Percentiles rank a stretch among this genome's conserved stretches.
Evolutionary conservation across 2,888 invertebrate species (phyloP).

Genomic region (Drosophila paracracens): DNA sequence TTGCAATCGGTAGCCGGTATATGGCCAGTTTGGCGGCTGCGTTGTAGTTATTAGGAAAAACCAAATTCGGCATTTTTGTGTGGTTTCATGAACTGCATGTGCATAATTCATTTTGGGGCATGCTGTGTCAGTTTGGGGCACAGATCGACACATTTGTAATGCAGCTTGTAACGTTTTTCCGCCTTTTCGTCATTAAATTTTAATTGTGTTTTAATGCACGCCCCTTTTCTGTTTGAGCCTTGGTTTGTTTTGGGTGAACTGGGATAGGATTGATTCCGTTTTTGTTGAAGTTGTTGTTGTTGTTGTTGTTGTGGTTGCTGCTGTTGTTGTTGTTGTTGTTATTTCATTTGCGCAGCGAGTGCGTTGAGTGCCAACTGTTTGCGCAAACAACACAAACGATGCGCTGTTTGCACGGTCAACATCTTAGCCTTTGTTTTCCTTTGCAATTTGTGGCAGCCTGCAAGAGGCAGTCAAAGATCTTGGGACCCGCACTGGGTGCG

Average conservation of each 20-base stretch:
- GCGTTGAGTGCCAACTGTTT: conserved; percentile 75
- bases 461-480: conserved; percentile 24
- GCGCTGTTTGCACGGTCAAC: conserved; percentile 66
- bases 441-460: conserved; percentile 76
- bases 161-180: conserved; percentile 57
- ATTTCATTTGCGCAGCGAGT: conserved; percentile 27
- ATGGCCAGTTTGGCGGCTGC: conserved; percentile 40
- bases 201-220: conserved; percentile 70
- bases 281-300: conserved; percentile 10
- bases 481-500: not conserved
- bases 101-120: conserved; percentile 69
- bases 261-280: conserved; percentile 51
- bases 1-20: conserved; percentile 59
- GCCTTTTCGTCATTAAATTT: conserved; percentile 80
- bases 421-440: conserved; percentile 72
- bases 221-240: conserved; percentile 42
- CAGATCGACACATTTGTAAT: conserved; percentile 42
- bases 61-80: conserved; percentile 74
- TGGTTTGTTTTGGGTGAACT: conserved; percentile 6
- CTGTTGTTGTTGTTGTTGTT: conserved; percentile 22
- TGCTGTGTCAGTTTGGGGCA: conserved; percentile 31
- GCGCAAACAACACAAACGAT: conserved; percentile 67
- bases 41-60: conserved; percentile 70
- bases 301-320: conserved; percentile 5
- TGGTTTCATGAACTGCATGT: conserved; percentile 56